Conservation (phyloP, 1,140 invertebrate species). For the Hycleus phaleratus region DNA sequence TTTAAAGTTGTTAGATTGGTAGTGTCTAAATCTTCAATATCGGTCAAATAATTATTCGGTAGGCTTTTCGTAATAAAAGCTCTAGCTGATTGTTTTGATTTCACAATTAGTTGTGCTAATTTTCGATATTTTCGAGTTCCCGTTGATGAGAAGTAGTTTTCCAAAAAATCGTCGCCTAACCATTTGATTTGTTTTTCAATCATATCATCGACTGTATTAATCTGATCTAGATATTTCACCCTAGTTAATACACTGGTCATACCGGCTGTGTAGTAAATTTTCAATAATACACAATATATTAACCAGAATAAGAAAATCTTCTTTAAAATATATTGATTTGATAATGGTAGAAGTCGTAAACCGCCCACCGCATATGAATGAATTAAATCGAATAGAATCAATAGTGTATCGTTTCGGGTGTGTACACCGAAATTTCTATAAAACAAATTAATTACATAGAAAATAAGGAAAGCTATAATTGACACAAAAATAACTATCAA, state of each 20-base stretch:
- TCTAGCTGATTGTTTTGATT: background rate
- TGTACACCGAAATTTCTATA: background rate
- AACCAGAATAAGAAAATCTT: background rate
- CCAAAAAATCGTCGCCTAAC: background rate
- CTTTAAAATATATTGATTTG: background rate
- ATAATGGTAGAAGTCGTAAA: background rate
- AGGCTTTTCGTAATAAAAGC: background rate
- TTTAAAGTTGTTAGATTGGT: slow-evolving; percentile 3
- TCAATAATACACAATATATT: slow-evolving; percentile 1
- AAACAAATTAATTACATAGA: background rate
- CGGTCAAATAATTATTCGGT: slow-evolving; percentile 7
- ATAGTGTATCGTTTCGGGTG: background rate
- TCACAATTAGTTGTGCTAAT: background rate
- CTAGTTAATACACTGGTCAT: slow-evolving; percentile 9
- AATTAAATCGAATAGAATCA: background rate
- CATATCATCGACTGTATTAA: slow-evolving; percentile 15
- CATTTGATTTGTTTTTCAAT: slow-evolving; percentile 4
- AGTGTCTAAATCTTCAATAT: slow-evolving; percentile 5
- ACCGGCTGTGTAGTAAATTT: slow-evolving; percentile 11
- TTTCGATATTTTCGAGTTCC: background rate
- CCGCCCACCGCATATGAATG: slow-evolving; percentile 1
- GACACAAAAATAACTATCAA: background rate
- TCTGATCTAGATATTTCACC: background rate
- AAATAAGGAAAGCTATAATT: background rate
- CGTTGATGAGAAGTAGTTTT: background rate